These are phyloP conservation scores for Suricata suricatta DNA, from an alignment of 2,113 vertebrate genomes.

Conservation along the genomic window DNA sequence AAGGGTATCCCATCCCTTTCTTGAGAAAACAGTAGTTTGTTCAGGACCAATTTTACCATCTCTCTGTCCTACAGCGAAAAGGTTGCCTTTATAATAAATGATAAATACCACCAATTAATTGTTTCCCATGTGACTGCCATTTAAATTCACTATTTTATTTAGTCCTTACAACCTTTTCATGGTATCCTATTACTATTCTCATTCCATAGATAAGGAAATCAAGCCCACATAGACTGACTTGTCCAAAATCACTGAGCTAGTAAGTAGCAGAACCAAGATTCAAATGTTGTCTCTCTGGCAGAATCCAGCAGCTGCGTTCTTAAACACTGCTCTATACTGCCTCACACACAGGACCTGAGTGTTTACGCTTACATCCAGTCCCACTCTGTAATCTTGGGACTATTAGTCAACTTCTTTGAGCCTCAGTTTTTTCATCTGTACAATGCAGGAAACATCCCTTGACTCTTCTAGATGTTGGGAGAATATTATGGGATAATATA, in stretches of 20 bases:
- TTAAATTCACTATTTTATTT: not conserved
- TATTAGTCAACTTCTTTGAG: not conserved
- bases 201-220: not conserved
- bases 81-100: not conserved
- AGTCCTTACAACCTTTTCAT: not conserved
- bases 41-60: not conserved
- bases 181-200: not conserved
- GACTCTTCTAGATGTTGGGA: not conserved
- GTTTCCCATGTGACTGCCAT: not conserved
- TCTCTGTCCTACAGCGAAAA: not conserved
- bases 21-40: not conserved
- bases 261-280: not conserved
- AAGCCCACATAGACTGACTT: not conserved
- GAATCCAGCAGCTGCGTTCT: not conserved
- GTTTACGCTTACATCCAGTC: not conserved
- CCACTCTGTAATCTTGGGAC: not conserved
- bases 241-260: not conserved
- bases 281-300: not conserved
- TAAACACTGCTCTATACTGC: not conserved
- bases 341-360: not conserved
- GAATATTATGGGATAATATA: not conserved
- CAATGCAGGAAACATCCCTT: not conserved
- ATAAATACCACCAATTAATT: not conserved
- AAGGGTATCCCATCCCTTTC: not conserved
- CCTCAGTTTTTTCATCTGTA: not conserved